Conservation (phyloP, 2,797 vertebrate species). For the Helarctos malayanus region DNA sequence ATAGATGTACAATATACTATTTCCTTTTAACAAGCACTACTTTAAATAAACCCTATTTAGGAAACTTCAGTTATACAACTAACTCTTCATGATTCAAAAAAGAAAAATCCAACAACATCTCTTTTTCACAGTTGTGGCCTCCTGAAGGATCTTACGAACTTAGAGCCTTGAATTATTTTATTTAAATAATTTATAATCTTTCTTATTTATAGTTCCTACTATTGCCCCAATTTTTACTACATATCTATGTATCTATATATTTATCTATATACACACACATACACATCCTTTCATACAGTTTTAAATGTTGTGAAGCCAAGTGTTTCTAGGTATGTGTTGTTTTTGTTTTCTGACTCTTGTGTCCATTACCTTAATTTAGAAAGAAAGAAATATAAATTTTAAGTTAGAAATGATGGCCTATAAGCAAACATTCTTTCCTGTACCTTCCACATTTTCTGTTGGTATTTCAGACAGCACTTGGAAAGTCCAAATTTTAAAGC, state of each 20-base stretch:
- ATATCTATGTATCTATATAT: not conserved
- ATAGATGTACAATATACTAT: not conserved
- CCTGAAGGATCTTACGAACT: not conserved
- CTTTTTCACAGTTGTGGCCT: not conserved
- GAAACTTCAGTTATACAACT: not conserved
- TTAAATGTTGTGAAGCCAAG: not conserved
- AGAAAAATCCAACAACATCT: not conserved
- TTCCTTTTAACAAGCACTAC: not conserved
- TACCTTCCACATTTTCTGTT: slow-evolving; percentile 49
- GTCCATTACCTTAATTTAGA: not conserved
- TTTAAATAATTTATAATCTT: not conserved
- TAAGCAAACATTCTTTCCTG: slow-evolving; percentile 1
- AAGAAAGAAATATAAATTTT: slow-evolving; percentile 17
- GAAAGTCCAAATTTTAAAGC: slow-evolving; percentile 77
- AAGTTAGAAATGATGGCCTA: not conserved
- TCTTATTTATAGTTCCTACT: not conserved
- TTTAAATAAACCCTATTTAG: not conserved
- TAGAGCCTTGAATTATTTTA: not conserved
- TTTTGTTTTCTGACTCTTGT: not conserved
- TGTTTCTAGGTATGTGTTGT: not conserved
- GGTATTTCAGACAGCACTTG: slow-evolving; percentile 50
- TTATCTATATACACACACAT: not conserved
- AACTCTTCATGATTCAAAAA: not conserved
- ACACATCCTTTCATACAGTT: not conserved
- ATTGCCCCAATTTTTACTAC: not conserved